These are phyloP conservation scores for Xenentodon cancila DNA, from an alignment of 2,797 vertebrate species.

Conservation along the genomic window DNA sequence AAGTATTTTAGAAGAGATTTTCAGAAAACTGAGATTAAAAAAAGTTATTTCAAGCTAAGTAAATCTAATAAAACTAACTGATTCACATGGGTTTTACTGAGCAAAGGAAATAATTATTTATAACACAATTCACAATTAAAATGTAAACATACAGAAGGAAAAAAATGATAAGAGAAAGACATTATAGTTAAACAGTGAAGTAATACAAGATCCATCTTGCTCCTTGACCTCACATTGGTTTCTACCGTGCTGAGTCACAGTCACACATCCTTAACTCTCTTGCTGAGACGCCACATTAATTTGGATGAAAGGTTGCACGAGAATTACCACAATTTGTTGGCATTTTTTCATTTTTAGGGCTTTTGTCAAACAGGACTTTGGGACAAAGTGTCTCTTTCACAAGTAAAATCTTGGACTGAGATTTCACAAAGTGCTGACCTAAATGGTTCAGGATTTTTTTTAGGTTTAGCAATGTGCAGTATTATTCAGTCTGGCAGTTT, in stretches of 20 bases:
- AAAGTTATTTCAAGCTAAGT: neutral
- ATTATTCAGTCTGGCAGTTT: neutral
- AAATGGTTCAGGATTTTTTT: neutral
- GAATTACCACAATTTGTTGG: conserved; percentile 16
- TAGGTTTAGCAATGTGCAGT: conserved; percentile 22
- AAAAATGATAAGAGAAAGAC: conserved; percentile 44
- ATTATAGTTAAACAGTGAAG: conserved; percentile 50
- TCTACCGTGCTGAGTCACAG: conserved; percentile 61
- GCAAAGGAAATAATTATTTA: conserved; percentile 27
- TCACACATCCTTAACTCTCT: conserved; percentile 51
- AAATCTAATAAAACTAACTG: neutral
- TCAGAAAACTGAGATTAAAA: conserved; percentile 1
- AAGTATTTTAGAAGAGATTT: neutral
- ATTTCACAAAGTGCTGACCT: conserved; percentile 18
- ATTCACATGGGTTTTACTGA: conserved; percentile 10
- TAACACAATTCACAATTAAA: conserved; percentile 6
- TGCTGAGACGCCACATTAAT: conserved; percentile 57
- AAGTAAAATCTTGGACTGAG: conserved; percentile 14
- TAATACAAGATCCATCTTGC: conserved; percentile 38
- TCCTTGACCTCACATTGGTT: conserved; percentile 44
- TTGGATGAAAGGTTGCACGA: conserved; percentile 23
- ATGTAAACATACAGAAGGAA: conserved; percentile 23
- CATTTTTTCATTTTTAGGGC: conserved; percentile 8
- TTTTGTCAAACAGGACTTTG: conserved; percentile 24
- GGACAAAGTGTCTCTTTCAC: conserved; percentile 41